Percentiles rank a stretch among this genome's conserved stretches.
Conservation (phyloP, 2,113 vertebrate genomes). For the Azemiops feae region DNA sequence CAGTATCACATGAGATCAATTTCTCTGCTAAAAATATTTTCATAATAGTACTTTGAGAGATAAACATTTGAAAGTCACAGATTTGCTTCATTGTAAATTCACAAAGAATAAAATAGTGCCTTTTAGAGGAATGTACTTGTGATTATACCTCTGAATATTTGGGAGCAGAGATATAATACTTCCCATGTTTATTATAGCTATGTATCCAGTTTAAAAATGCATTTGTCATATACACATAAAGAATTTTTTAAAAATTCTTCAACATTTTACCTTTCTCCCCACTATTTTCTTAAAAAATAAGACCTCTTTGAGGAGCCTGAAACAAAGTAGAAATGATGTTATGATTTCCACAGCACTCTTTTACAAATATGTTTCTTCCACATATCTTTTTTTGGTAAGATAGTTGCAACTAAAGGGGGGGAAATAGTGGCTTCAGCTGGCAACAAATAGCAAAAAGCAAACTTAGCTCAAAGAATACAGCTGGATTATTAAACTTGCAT, state of each 20-base stretch:
- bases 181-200: background rate
- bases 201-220: background rate
- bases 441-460: slow-evolving; percentile 12
- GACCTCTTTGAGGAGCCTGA: background rate
- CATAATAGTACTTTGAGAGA: background rate
- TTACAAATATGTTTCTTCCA: slow-evolving; percentile 8
- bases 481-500: background rate
- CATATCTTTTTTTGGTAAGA: background rate
- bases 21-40: background rate
- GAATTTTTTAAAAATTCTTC: background rate
- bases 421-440: background rate
- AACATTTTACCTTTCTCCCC: background rate
- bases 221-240: background rate
- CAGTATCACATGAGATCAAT: background rate
- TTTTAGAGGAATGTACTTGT: background rate
- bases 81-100: background rate
- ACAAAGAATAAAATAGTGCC: background rate
- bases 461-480: background rate
- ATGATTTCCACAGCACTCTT: background rate
- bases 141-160: background rate
- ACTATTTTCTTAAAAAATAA: background rate
- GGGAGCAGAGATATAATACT: background rate
- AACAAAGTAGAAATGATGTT: background rate
- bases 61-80: background rate
- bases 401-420: background rate